Conservation (phyloP, 2,888 invertebrate genomes). For the Therioaphis trifolii region DNA sequence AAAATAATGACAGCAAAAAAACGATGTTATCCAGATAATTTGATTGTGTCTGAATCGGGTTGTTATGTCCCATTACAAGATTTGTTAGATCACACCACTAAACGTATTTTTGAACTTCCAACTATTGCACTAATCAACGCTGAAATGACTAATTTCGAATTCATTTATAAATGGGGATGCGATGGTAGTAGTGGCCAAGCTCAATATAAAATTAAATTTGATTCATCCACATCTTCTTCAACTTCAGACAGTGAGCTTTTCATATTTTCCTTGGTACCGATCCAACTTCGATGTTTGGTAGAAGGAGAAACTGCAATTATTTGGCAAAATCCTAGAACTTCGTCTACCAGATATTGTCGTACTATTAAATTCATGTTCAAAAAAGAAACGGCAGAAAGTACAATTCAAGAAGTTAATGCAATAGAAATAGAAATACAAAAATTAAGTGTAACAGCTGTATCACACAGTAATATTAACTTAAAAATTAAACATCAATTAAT, state of each 20-base stretch:
- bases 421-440: not conserved
- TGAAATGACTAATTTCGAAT: not conserved
- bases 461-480: not conserved
- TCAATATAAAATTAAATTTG: not conserved
- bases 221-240: not conserved
- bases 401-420: not conserved
- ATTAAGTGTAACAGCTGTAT: not conserved
- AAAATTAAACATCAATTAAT: not conserved
- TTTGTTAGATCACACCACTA: too few relatives aligned
- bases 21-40: too few relatives aligned
- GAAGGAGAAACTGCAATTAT: not conserved
- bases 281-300: not conserved
- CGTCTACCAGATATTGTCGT: not conserved
- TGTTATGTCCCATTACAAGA: too few relatives aligned
- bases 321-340: not conserved
- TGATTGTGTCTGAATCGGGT: too few relatives aligned
- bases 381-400: conserved; percentile 13
- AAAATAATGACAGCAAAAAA: too few relatives aligned
- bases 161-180: conserved; percentile 15
- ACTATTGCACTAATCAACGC: too few relatives aligned
- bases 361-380: conserved; percentile 2
- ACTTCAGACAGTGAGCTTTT: not conserved
- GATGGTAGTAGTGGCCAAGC: conserved; percentile 10
- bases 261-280: not conserved
- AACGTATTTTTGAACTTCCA: too few relatives aligned